Evolutionary conservation across 2,113 vertebrate species (phyloP), one percentile per base, ranked within the genome.

Genomic region (Atrichornis clamosus): DNA sequence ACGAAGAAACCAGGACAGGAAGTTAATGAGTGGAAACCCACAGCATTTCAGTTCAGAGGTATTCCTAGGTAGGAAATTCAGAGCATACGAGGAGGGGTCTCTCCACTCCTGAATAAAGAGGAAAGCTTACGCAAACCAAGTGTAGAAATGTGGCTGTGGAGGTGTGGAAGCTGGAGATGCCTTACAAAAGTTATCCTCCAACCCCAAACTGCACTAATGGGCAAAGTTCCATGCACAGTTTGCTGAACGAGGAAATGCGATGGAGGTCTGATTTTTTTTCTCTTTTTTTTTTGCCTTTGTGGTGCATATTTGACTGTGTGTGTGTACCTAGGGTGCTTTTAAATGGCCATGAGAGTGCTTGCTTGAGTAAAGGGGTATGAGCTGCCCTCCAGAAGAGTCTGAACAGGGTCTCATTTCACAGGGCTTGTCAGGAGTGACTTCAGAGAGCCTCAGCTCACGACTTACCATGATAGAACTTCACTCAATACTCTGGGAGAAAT

Each of bases 181-280:
- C 2, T 62, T 87, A 19, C 3, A 20, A 67, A 77, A 56, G 2
- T 62, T 84, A 27, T 56, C 9, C 14, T 64, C 7, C 86, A 78
- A 24, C 7, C 7, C 33, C 4, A 47, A 39, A 41, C 13, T 0
- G 0, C 4, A 3, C 16, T 21, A 44, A 73, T 0, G 2, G 20
- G 12, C 68, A 77, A 42, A 64, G 41, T 68, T 77, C 13, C 13
- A 27, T 33, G 6, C 14, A 15, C 7, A 41, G 8, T 68, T 68
- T 52, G 5, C 47, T 75, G 24, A 83, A 52, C 27, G 19, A 93
- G 80, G 19, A 81, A 84, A 33, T 27, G 11, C 46, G 8, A 52
- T 41, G 6, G 16, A 55, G 17, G 68, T 24, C 4, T 58, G 10
- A 27, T 37, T 27, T 59, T 24, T 41, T 32, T 10, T 7, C 1